These are phyloP conservation scores for Quadroppia sp. DNA, from an alignment of 2,888 invertebrate species.

Conservation along the genomic window DNA sequence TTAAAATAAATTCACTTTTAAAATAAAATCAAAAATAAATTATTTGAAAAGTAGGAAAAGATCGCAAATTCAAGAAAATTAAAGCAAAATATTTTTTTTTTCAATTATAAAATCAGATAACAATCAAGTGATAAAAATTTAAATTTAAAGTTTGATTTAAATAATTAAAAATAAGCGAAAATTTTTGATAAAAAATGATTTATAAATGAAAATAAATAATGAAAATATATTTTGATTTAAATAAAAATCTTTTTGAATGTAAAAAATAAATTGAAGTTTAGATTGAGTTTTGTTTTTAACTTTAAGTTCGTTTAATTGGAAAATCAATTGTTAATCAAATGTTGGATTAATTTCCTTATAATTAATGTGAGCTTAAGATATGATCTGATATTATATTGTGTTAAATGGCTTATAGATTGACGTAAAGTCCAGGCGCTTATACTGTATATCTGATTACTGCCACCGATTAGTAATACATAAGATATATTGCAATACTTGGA, in stretches of 20 bases:
- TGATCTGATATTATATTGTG: neutral
- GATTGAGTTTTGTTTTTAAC: too few relatives aligned
- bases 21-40: too few relatives aligned
- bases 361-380: neutral
- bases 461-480: slow-evolving; percentile 8
- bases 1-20: too few relatives aligned
- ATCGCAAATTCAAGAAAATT: too few relatives aligned
- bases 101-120: neutral
- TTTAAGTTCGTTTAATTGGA: slow-evolving; percentile 12
- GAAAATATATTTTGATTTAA: neutral
- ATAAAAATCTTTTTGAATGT: neutral
- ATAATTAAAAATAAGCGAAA: neutral
- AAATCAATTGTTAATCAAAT: neutral
- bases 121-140: neutral
- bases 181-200: slow-evolving; percentile 1
- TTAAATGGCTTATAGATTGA: neutral
- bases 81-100: too few relatives aligned
- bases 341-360: neutral
- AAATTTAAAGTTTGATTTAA: neutral
- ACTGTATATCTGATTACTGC: neutral
- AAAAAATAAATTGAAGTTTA: neutral
- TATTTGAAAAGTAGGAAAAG: too few relatives aligned
- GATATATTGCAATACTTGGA: neutral
- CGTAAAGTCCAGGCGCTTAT: neutral
- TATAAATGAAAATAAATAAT: neutral